Base-by-base conservation (phyloP, 2,888 invertebrate genomes). In the Limenitis camilla region DNA sequence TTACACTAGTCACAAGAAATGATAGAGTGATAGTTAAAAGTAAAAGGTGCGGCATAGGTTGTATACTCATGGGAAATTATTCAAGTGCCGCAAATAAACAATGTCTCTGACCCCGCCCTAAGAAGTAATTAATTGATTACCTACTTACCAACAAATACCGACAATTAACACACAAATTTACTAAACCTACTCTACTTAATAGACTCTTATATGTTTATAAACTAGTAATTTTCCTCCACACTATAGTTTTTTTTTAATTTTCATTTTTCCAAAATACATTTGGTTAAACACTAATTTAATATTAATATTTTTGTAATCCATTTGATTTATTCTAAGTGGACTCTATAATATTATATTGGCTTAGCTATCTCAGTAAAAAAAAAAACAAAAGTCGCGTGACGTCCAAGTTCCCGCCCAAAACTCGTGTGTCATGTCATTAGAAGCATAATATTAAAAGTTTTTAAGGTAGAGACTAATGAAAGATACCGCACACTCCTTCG, bases 401-500 rank as follows among this genome's bases (percentile, higher is more conserved):
- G 57, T 70, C 72, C 70, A 72, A 76, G 60, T 71, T 74, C 74
- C 74, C 80, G 78, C 79, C 84, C 74, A 79, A 83, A 79, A 58
- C 67, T 69, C 69, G 66, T 71, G 67, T 78, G 80, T 76, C 77
- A 65, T 78, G 81, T 79, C 81, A 81, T 81, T 78, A 79, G 72
- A 69, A 71, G 68, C 68, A 69, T 72, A 75, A 73, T 74, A 19
- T 19, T 19, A 19, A 79, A 76, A 77, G 76, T 77, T 81, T 80
- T 79, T 77, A 82, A 82, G 80, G 79, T 70, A 71, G 67, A 72
- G 70, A 72, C 74, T 84, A 84, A 85, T 84, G 83, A 83, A 84
- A 81, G 81, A 78, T 76, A 71, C 59, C 80, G 72, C 78, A 66
- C 81, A 84, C 81, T 75, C 86, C 86, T 85, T 83, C 78, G 86